A percentile compares a stretch with the other conserved stretches of the same genome.
phyloP scores from a whole-genome alignment of 2,113 vertebrate genomes.

The Callipepla californica region DNA sequence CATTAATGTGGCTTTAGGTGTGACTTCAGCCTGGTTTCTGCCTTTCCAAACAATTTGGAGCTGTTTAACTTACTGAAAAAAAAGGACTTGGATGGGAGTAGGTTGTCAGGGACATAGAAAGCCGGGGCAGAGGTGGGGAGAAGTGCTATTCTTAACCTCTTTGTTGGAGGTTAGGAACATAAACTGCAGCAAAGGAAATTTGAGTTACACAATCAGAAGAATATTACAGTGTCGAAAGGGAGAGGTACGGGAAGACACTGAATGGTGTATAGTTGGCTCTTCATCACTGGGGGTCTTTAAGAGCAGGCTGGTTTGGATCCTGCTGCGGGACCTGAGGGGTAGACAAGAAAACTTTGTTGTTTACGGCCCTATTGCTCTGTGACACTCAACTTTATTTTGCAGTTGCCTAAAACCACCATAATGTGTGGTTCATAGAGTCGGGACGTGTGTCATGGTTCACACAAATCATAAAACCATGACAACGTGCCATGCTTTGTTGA shows the following conservation, averaged over 20 bases:
- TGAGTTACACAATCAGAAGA: background rate
- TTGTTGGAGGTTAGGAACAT: background rate
- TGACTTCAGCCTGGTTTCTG: background rate
- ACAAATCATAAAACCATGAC: no score
- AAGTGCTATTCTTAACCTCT: background rate
- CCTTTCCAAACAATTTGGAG: background rate
- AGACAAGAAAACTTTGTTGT: background rate
- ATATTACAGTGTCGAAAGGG: background rate
- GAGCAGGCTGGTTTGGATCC: background rate
- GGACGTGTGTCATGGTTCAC: no score
- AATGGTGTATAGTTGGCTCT: background rate
- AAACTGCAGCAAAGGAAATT: background rate
- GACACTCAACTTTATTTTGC: background rate
- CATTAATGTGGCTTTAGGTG: background rate
- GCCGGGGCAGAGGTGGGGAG: background rate
- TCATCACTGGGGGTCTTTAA: background rate
- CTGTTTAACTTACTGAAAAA: background rate
- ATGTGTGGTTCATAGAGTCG: background rate
- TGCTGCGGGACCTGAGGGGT: fast-evolving
- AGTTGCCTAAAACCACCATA: background rate
- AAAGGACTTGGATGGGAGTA: background rate
- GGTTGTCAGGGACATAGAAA: background rate
- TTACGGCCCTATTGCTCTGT: background rate
- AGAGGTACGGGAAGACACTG: background rate
- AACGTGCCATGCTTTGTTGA: background rate